Base-by-base conservation (phyloP, 2,888 invertebrate species). In the Tethea ocularis region DNA sequence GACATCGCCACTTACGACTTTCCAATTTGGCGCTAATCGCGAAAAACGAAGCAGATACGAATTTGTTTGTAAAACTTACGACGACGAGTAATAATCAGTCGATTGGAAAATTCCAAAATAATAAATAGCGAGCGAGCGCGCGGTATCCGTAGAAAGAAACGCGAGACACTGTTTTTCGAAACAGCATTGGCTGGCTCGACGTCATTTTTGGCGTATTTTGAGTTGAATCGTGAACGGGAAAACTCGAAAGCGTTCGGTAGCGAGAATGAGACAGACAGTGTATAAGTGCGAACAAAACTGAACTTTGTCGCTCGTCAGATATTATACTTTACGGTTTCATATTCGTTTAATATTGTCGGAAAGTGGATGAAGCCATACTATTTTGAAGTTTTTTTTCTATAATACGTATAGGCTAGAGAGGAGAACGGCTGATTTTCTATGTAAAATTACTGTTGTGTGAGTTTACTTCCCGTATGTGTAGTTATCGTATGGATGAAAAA, bases 41-140 rank as follows among this genome's bases (percentile, higher is more conserved):
- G 89, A 91, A 91, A 90, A 91, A 87, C 83, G 85, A 89, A 88
- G 87, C 88, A 84, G 84, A 88, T 83, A 86, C 82, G 81, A 87
- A 87, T 89, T 89, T 88, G 88, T 89, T 91, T 90, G 88, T 88
- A 88, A 88, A 91, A 91, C 90, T 91, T 87, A 90, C 88, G 82
- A 84, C 83, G 82, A 84, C 83, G 74, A 78, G 77, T 81, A 82
- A 76, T 84, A 83, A 84, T 93, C 94, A 92, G 93, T 94, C 93
- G 91, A 93, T 94, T 94, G 94, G 94, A 94, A 94, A 94, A 94
- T 94, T 94, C 93, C 94, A 88, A 94, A 33, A 89, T 87, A 87
- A 83, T 83, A 82, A 83, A 82, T 82, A 78, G 83, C 80, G 83
- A 83, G 82, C 84, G 84, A 75, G 84, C 90, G 84, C 89, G 89